These are phyloP conservation scores for Apeira syringaria DNA, from an alignment of 2,888 invertebrate genomes.

Conservation along the genomic window DNA sequence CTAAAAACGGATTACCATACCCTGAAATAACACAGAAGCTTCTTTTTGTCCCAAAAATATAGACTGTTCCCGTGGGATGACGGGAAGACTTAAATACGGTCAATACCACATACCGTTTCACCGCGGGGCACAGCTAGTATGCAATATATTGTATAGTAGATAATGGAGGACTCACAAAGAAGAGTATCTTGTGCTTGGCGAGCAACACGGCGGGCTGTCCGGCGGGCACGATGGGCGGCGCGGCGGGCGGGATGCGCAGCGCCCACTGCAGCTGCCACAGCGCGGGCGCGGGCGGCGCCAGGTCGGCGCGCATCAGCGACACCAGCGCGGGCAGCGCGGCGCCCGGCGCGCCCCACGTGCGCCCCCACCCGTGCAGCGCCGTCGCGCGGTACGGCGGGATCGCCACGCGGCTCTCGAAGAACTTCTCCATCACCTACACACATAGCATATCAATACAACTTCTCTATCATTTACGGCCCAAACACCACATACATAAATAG, in stretches of 20 bases:
- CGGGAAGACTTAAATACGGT: too few relatives aligned
- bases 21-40: too few relatives aligned
- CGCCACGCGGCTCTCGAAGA: constrained; percentile 95
- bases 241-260: constrained; percentile 95
- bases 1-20: too few relatives aligned
- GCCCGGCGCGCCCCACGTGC: constrained; percentile 92
- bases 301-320: constrained; percentile 89
- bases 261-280: constrained; percentile 97
- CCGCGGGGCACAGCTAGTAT: too few relatives aligned
- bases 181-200: constrained; percentile 93
- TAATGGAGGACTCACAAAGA: constrained; percentile 96
- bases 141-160: too few relatives aligned
- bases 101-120: too few relatives aligned
- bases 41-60: too few relatives aligned
- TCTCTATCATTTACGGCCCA: too few relatives aligned
- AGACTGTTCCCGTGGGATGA: too few relatives aligned
- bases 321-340: constrained; percentile 96
- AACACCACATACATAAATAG: too few relatives aligned
- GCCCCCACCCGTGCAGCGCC: constrained; percentile 93
- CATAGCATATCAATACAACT: too few relatives aligned
- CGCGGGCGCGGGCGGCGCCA: constrained; percentile 79
- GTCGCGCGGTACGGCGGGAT: constrained; percentile 96
- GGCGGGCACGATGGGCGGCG: constrained; percentile 94
- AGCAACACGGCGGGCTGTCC: constrained; percentile 95
- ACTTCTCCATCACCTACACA: constrained; percentile 93